Evolutionary conservation across 1,140 invertebrate genomes (phyloP), one percentile per base, ranked within the genome.

Genomic region (Scylla paramamosain): DNA sequence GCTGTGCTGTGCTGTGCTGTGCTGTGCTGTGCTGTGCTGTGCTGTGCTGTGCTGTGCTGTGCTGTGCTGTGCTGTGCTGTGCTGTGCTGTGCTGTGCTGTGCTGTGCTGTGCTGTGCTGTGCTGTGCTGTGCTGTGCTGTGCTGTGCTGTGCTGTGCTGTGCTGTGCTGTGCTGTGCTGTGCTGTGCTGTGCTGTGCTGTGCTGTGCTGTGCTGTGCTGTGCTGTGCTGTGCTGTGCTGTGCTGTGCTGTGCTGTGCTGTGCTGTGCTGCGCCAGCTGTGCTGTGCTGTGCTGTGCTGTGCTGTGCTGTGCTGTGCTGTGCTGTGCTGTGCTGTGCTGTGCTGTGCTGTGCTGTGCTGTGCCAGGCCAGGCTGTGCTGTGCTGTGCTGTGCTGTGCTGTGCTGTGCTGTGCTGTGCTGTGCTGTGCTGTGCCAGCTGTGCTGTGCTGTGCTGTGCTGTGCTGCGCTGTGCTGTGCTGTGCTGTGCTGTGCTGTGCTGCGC

Each of bases 291-390:
- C n/a, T 12, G 12, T 12, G 12, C n/a, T 77, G 12, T 12, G 67
- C n/a, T 77, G 67, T 12, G 12, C 12, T n/a, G 12, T 14, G 67
- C n/a, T 77, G 67, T n/a, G 67, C n/a, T 77, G 67, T 77, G 67
- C n/a, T 77, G 67, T 77, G 67, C n/a, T 77, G 67, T 77, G 67
- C 67, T 77, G n/a, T 77, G 67, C n/a, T n/a, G n/a, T n/a, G n/a
- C n/a, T n/a, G n/a, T n/a, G n/a, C n/a, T n/a, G n/a, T n/a, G n/a
- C n/a, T n/a, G n/a, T n/a, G n/a, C n/a, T n/a, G n/a, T n/a, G n/a
- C n/a, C n/a, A n/a, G n/a, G n/a, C n/a, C n/a, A n/a, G n/a, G n/a
- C n/a, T n/a, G n/a, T n/a, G n/a, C n/a, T n/a, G n/a, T n/a, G n/a
- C n/a, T n/a, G n/a, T 77, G 12, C n/a, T 77, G 67, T 77, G 67